These are phyloP conservation scores for Stenchaetothrips biformis DNA, from an alignment of 2,888 invertebrate genomes.

Conservation along the genomic window DNA sequence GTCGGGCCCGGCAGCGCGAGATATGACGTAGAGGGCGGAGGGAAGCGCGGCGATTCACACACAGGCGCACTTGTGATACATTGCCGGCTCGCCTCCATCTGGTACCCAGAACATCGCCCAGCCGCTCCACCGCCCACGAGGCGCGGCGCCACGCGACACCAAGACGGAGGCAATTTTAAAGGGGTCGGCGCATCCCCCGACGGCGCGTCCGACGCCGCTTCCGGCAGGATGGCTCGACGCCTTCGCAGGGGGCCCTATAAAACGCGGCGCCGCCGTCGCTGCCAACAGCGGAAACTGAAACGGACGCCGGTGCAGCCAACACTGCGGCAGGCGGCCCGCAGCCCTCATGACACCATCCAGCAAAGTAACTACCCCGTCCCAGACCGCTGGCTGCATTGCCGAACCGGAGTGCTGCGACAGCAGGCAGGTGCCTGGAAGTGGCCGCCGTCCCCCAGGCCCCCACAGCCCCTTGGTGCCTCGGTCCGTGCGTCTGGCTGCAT, in stretches of 20 bases:
- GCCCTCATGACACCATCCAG: no score
- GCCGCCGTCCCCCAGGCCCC: no score
- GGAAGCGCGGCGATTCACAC: neutral
- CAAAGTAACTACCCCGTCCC: no score
- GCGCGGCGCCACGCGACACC: neutral
- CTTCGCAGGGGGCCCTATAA: neutral
- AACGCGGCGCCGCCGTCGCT: neutral
- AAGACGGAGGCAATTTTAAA: no score
- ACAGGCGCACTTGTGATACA: neutral
- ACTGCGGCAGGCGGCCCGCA: no score
- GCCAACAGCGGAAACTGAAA: neutral
- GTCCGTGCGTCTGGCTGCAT: no score
- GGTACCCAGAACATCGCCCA: neutral
- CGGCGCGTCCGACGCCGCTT: neutral
- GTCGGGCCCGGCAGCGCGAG: neutral
- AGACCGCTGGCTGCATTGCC: no score
- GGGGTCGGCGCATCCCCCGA: no score
- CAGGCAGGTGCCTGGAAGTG: no score
- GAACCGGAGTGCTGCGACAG: no score
- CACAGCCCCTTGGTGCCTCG: no score
- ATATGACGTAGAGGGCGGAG: neutral
- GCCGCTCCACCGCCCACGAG: neutral
- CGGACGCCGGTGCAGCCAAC: no score
- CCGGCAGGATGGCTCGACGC: neutral
- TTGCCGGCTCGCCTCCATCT: slow-evolving; percentile 4